Evolutionary conservation across 2,797 vertebrate species (phyloP).

Genomic region (Babyrousa celebensis): DNA sequence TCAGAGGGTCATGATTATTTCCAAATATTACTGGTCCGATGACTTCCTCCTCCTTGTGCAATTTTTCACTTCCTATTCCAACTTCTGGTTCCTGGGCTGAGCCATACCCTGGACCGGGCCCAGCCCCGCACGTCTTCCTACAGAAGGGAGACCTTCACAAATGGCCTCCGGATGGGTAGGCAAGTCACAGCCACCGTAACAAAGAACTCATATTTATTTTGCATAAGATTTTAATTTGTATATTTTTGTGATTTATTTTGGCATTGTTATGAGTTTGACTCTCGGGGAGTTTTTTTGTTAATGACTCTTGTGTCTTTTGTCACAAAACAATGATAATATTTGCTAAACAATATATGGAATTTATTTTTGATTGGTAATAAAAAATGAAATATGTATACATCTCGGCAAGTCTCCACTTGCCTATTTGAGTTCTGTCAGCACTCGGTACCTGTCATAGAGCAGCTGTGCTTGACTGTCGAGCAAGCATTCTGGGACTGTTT

Average conservation of each 20-base stretch:
- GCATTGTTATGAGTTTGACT: slow-evolving; percentile 87
- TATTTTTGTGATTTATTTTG: slow-evolving; percentile 90
- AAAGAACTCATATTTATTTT: slow-evolving; percentile 94
- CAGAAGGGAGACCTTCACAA: slow-evolving; percentile 30
- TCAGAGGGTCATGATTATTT: slow-evolving; percentile 82
- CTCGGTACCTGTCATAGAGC: not conserved
- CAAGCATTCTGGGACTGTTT: not conserved
- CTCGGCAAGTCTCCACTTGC: slow-evolving; percentile 9
- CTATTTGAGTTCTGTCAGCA: not conserved
- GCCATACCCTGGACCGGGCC: slow-evolving; percentile 72
- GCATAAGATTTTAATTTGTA: slow-evolving; percentile 91
- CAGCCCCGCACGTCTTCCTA: slow-evolving; percentile 28
- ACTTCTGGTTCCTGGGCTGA: slow-evolving; percentile 81
- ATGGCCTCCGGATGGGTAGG: slow-evolving; percentile 75
- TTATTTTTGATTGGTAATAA: slow-evolving; percentile 90
- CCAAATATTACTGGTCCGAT: slow-evolving; percentile 80
- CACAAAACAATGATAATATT: slow-evolving; percentile 88
- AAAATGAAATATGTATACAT: slow-evolving; percentile 80
- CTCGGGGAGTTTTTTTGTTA: slow-evolving; percentile 89
- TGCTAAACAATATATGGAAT: slow-evolving; percentile 89
- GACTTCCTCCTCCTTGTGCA: slow-evolving; percentile 83
- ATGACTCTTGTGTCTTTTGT: slow-evolving; percentile 89
- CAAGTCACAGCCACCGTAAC: slow-evolving; percentile 73
- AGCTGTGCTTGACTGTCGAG: not conserved
- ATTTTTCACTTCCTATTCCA: slow-evolving; percentile 77